Conservation (phyloP, 2,888 invertebrate species). For the Agrypnus murinus region DNA sequence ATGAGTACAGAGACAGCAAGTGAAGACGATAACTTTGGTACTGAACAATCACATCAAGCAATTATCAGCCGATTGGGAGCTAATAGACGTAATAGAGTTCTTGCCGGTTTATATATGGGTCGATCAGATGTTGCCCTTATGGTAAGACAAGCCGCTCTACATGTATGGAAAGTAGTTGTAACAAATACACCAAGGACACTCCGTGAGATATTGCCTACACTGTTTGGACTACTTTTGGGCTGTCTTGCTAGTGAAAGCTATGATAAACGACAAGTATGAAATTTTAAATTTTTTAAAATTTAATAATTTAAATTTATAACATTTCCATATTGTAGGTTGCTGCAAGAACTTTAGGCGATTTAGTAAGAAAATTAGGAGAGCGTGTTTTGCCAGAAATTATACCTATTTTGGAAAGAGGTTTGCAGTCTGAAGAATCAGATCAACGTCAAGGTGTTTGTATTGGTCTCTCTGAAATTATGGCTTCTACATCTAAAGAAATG, state of each 20-base stretch:
- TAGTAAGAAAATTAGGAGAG: slow-evolving; percentile 97
- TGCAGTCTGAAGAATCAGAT: slow-evolving; percentile 93
- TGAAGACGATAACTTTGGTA: slow-evolving; percentile 99
- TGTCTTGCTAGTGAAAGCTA: slow-evolving; percentile 97
- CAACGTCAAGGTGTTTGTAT: slow-evolving; percentile 99
- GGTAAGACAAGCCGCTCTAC: slow-evolving; percentile 97
- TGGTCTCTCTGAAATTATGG: slow-evolving; percentile 98
- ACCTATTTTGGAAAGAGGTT: slow-evolving; percentile 95
- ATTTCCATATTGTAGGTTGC: slow-evolving; percentile 80
- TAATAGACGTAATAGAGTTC: slow-evolving; percentile 92
- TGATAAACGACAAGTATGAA: slow-evolving; percentile 88
- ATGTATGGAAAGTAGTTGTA: slow-evolving; percentile 99
- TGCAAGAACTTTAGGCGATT: slow-evolving; percentile 95
- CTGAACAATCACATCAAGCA: slow-evolving; percentile 94
- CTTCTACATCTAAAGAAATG: slow-evolving; percentile 95
- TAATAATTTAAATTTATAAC: slow-evolving; percentile 3
- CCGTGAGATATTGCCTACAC: slow-evolving; percentile 94
- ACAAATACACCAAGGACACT: slow-evolving; percentile 98
- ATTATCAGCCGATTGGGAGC: slow-evolving; percentile 92
- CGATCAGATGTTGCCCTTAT: slow-evolving; percentile 96
- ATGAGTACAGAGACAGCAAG: slow-evolving; percentile 99
- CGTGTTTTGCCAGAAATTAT: slow-evolving; percentile 98
- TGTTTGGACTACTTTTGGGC: slow-evolving; percentile 93
- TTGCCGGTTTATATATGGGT: slow-evolving; percentile 97
- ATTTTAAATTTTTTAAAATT: neutral